Evolutionary conservation across 2,888 invertebrate species (phyloP), one percentile per base, ranked within the genome.

Genomic region (Acholoe squamosa): DNA sequence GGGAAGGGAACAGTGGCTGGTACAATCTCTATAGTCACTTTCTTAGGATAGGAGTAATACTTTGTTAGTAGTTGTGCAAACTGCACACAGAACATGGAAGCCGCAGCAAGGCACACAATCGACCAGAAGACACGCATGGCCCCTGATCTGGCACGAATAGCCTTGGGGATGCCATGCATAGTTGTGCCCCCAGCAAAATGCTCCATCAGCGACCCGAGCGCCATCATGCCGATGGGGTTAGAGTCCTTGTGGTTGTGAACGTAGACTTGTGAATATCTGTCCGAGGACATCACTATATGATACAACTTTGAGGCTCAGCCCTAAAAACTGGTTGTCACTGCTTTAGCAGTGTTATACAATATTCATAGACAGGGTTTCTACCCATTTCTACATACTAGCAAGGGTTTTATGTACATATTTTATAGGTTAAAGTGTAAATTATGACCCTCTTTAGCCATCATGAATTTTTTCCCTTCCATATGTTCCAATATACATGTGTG

Each of bases 141-240:
- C 10, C 34, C 54, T 22, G 89, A 71, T 22, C 84, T 22, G 0
- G 91, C 90, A 10, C 86, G 77, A 22, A 91, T 91, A 0, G 90
- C 91, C 71, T 91, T 91, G 33, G 91, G 91, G 84, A 91, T 76
- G 33, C 91, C 91, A 89, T 91, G 91, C 91, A 91, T 89, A 12
- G 91, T 91, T 0, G 91, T 91, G 16, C 90, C 89, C 31, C 86
- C 77, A 0, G 91, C 91, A 88, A 91, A 91, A n/a, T 54, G 51
- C 28, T 91, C 84, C 89, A 91, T 56, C 25, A 91, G 31, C n/a
- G 61, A 22, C n/a, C 77, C 51, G 25, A 89, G 0, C 22, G 84
- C 84, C 91, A 89, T 89, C 34, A 19, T 84, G 34, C 25, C 33
- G 71, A n/a, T 22, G 3, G 19, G 61, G 5, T 61, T 61, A 19